Percentiles rank a stretch among this genome's conserved stretches.
These are phyloP conservation scores for Cyanoramphus novaezelandiae DNA, from an alignment of 2,113 vertebrate genomes.

Conservation along the genomic window DNA sequence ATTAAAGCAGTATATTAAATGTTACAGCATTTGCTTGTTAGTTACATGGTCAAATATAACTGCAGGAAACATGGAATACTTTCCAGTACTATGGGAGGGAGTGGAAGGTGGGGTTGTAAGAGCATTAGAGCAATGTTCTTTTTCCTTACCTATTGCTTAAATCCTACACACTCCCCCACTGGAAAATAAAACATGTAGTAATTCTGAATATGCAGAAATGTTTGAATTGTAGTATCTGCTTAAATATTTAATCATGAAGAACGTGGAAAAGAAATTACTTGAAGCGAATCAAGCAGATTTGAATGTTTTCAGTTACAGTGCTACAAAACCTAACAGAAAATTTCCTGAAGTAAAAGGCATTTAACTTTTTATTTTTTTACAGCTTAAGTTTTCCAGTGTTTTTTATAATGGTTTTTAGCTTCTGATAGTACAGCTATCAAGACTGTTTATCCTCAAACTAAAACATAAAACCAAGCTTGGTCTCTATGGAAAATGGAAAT, in stretches of 20 bases:
- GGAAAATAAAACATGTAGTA: constrained; percentile 9
- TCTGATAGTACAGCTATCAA: not conserved
- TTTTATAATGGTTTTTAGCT: not conserved
- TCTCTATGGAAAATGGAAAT: not conserved
- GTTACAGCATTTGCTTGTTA: constrained; percentile 8
- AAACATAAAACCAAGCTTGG: not conserved
- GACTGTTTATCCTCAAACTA: not conserved
- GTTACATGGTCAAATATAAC: not conserved
- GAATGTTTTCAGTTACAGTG: not conserved
- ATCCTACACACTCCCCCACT: not conserved
- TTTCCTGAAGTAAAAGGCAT: not conserved
- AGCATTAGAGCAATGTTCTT: constrained; percentile 13
- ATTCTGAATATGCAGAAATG: not conserved
- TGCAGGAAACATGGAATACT: not conserved
- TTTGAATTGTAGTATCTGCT: constrained; percentile 1
- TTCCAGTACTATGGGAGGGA: not conserved
- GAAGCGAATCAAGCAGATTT: constrained; percentile 15
- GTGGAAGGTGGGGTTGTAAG: not conserved
- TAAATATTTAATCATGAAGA: constrained; percentile 41
- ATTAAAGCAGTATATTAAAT: constrained; percentile 52
- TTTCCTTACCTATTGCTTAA: constrained; percentile 17
- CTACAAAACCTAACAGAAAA: not conserved
- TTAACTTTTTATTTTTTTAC: not conserved
- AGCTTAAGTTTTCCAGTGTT: not conserved
- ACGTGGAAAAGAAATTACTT: not conserved